Evolutionary conservation across 1,140 invertebrate species (phyloP).

Genomic region (Zaprionus nigranus): DNA sequence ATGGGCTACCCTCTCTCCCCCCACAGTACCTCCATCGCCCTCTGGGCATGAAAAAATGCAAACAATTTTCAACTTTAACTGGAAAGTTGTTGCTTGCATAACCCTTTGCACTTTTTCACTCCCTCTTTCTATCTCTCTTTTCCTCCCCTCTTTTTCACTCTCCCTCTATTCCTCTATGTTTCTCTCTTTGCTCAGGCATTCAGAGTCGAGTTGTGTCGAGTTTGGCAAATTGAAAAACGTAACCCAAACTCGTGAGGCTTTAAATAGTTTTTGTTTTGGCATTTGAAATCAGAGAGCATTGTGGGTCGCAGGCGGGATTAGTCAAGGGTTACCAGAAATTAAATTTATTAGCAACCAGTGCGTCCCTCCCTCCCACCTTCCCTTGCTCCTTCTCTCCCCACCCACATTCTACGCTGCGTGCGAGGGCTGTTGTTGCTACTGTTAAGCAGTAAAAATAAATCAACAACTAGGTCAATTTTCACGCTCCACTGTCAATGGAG

Average conservation of each 20-base stretch:
- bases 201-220: background rate
- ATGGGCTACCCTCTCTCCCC: too few species aligned
- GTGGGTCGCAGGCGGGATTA: background rate
- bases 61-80: conserved; percentile 63
- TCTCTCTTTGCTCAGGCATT: conserved; percentile 7
- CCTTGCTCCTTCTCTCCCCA: background rate
- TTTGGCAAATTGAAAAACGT: conserved; percentile 1
- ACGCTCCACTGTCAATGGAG: conserved; percentile 72
- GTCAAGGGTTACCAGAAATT: background rate
- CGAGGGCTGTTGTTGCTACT: conserved; percentile 5
- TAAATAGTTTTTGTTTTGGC: background rate
- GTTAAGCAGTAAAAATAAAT: conserved; percentile 66
- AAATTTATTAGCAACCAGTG: background rate
- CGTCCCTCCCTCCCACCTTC: background rate
- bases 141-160: background rate
- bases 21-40: background rate
- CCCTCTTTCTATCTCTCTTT: background rate
- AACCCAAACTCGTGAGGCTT: background rate
- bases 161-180: background rate
- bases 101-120: background rate
- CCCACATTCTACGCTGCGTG: conserved; percentile 5
- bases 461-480: conserved; percentile 74
- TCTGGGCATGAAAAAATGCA: conserved; percentile 42
- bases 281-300: background rate
- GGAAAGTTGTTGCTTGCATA: conserved; percentile 35